These are phyloP conservation scores for Brachypodius melanocephalos DNA, from an alignment of 2,113 vertebrate species.

Conservation along the genomic window DNA sequence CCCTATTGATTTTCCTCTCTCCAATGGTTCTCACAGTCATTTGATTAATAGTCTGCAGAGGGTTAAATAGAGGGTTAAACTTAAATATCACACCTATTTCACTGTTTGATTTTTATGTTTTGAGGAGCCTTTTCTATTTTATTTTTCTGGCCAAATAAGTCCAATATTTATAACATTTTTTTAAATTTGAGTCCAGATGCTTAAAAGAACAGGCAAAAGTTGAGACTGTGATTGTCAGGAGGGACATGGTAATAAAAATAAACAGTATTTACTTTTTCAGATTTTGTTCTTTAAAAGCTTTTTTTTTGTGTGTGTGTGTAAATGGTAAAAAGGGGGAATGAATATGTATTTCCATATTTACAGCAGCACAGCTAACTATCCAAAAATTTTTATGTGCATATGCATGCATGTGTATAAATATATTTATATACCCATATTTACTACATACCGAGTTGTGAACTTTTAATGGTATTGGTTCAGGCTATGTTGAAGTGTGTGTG, in stretches of 20 bases:
- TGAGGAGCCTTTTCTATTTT: background rate
- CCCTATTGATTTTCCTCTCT: background rate
- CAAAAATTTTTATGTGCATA: background rate
- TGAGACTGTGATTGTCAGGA: slow-evolving; percentile 18
- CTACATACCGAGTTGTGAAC: background rate
- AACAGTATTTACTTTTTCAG: slow-evolving; percentile 27
- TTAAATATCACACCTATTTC: background rate
- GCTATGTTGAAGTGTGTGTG: background rate
- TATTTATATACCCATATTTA: background rate
- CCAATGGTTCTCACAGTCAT: background rate
- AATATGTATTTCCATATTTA: slow-evolving; percentile 10
- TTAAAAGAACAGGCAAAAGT: slow-evolving; percentile 3
- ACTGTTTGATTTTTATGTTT: background rate
- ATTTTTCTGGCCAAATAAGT: background rate
- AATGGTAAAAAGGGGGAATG: background rate
- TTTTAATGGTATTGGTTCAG: background rate
- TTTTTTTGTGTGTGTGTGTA: background rate
- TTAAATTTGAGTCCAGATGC: background rate
- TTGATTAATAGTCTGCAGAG: background rate
- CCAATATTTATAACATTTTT: background rate
- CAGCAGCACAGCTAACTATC: background rate
- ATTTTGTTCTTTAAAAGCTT: background rate
- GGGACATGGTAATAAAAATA: slow-evolving; percentile 22
- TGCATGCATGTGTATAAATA: background rate
- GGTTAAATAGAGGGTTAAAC: background rate